Base-by-base conservation (phyloP, 64 coral and sea anemone species). In the Anthopleura sola region DNA sequence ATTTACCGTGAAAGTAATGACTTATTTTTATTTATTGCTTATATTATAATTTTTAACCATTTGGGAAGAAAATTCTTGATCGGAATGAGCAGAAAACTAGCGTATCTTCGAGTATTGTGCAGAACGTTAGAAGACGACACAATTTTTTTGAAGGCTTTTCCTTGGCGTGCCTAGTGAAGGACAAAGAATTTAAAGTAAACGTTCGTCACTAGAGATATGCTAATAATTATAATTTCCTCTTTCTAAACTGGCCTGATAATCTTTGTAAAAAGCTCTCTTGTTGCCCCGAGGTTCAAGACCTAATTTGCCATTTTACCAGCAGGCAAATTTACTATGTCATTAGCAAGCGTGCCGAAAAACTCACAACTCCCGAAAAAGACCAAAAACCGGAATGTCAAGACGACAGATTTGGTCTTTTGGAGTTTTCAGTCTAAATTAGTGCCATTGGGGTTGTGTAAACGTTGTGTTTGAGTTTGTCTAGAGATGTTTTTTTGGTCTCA, bases 241-340 rank as follows among this genome's bases (percentile, higher is more conserved):
- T 18, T 79, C 76, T 46, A 79, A 79, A 79, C 76, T 79, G 76
- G 76, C 76, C 76, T 79, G 76, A 79, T 79, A 79, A 79, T 79
- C 76, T 79, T 79, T 13, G 37, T 79, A 79, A 79, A 79, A 79
- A 79, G 76, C 76, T 37, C 66, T 71, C 39, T 79, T 48, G 17
- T 79, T 6, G 37, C 76, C 76, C 26, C 44, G 31, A 79, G 76
- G 76, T 23, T 44, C 44, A 79, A 79, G 66, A 47, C 76, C 76
- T 79, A 79, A 79, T 79, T 79, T 79, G 5, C 76, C 19, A 44
- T 79, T 79, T 79, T 24, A 44, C 76, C 76, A 79, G 34, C 36
- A 38, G 76, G 37, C 31, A n/a, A 79, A 47, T 44, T 38, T 79
- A 46, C 37, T 26, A 29, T n/a, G n/a, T 79, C 37, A 79, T 79